Base-by-base conservation (phyloP, 2,888 invertebrate species). In the Folsomia candida region DNA sequence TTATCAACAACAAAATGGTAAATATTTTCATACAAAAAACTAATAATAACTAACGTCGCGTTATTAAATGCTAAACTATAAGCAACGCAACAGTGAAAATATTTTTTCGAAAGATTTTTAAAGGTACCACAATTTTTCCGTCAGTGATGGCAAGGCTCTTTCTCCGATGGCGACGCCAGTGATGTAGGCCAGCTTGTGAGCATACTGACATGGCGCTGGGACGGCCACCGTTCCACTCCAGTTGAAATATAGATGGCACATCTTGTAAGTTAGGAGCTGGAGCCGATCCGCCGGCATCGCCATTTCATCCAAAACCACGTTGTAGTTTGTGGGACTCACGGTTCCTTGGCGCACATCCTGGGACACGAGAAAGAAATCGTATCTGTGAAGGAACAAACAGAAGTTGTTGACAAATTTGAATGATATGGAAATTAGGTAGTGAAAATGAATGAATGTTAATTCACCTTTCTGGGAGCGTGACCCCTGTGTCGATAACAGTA, bases 171-270 rank as follows among this genome's bases (percentile, higher is more conserved):
- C 59, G 4, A 59, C 25, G 4, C 59, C 59, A 4, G 59, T 59
- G 3, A 59, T 78, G 80, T 84, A 85, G 6, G 86, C 86, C 75
- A 86, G 78, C 73, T 86, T 86, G 81, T 86, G 86, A 1, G 86
- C 86, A 80, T 86, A 86, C 79, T 86, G 86, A 79, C 86, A 86
- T 1, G 85, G 85, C 0, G 86, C 86, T 62, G 86, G 86, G 1
- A 86, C 86, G 25, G 85, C 82, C 51, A 86, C 77, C 1, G 79
- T 77, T 14, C 84, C 84, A 51, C 90, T 89, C 89, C 93, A 96
- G 83, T 97, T 97, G 83, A 89, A 97, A 82, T 97, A 97, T 85
- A 96, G 85, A 81, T 97, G 96, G 0, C 86, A 86, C 81, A 96
- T 83, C 82, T 95, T 96, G 83, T 92, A 97, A 0, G 94, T 89